Conservation (phyloP, 2,113 vertebrate genomes). For the Pachypanchax playfairii region DNA sequence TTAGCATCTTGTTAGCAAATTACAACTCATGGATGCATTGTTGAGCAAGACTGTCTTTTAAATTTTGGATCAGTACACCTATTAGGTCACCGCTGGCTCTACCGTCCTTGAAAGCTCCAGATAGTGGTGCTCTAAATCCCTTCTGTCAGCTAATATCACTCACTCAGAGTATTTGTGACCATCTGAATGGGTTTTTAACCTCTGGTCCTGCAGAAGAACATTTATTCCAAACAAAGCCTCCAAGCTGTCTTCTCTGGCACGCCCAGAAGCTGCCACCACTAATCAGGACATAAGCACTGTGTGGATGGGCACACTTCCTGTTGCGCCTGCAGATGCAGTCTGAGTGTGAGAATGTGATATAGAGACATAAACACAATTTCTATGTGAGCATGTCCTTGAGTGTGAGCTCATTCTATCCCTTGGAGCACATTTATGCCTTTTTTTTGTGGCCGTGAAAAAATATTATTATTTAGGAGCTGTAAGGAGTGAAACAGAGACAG, state of each 20-base stretch:
- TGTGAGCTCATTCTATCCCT: constrained; percentile 8
- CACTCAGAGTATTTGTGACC: constrained; percentile 36
- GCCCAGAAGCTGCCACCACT: constrained; percentile 50
- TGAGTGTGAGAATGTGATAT: constrained; percentile 23
- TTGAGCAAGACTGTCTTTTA: not conserved
- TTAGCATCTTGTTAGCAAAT: not conserved
- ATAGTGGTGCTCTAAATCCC: constrained; percentile 26
- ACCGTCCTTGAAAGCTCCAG: not conserved
- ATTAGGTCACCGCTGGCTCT: constrained; percentile 14
- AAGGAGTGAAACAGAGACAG: constrained; percentile 13
- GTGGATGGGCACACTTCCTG: constrained; percentile 43
- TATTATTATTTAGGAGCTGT: constrained; percentile 18
- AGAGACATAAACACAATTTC: constrained; percentile 17
- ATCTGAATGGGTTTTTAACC: constrained; percentile 67
- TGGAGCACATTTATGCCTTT: constrained; percentile 18
- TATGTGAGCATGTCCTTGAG: constrained; percentile 29
- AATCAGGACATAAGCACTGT: constrained; percentile 60
- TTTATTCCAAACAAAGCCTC: constrained; percentile 63
- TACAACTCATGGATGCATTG: not conserved
- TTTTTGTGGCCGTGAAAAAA: not conserved
- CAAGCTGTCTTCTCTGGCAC: constrained; percentile 54
- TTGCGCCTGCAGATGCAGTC: constrained; percentile 40
- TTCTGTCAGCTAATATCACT: constrained; percentile 38
- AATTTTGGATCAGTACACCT: constrained; percentile 8
- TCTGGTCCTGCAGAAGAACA: constrained; percentile 46